phyloP scores from a whole-genome alignment of 2,113 vertebrate genomes.

The Scolopax mira region DNA sequence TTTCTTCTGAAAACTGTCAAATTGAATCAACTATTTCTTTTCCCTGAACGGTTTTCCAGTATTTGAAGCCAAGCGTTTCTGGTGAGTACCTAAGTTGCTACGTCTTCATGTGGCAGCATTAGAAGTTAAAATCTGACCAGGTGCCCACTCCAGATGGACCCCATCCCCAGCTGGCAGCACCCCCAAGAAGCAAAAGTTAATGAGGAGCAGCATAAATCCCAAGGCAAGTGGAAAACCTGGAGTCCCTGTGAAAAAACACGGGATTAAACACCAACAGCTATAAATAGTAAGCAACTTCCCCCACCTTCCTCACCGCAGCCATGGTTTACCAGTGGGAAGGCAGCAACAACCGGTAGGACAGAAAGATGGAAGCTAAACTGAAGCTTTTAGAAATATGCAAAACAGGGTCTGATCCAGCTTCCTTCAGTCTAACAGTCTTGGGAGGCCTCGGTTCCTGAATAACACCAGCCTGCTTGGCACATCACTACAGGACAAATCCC shows the following conservation, averaged over 20 bases:
- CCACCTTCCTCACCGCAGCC: not conserved
- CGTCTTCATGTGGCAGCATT: not conserved
- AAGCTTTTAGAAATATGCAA: not conserved
- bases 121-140: constrained; percentile 27
- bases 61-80: not conserved
- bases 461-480: not conserved
- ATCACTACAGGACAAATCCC: not conserved
- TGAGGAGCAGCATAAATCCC: constrained; percentile 71
- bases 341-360: not conserved
- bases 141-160: constrained; percentile 62
- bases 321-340: not conserved
- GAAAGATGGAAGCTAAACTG: not conserved
- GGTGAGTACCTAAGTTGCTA: not conserved
- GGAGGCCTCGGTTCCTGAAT: not conserved
- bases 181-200: constrained; percentile 66
- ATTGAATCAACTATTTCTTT: not conserved
- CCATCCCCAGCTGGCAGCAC: constrained; percentile 58
- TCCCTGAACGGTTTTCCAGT: fast-evolving
- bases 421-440: not conserved
- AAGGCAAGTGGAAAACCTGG: constrained; percentile 42
- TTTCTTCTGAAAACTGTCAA: not conserved
- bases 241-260: not conserved
- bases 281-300: not conserved
- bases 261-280: not conserved
- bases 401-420: not conserved